These are phyloP conservation scores for Actenoides lindsayi DNA, from an alignment of 2,113 vertebrate species.

Conservation along the genomic window DNA sequence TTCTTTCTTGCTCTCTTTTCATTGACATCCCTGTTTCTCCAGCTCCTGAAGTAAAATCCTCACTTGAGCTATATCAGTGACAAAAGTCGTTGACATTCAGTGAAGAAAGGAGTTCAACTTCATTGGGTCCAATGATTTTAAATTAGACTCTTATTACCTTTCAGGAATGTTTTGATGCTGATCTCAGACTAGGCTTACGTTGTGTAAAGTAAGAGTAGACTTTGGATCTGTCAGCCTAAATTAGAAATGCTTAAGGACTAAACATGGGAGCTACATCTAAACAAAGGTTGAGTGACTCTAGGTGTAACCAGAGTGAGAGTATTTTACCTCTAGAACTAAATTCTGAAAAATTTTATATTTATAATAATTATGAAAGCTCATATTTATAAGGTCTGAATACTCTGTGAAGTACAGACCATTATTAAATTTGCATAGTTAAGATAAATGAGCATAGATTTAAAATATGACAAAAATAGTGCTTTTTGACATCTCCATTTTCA, in stretches of 20 bases:
- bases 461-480: neutral
- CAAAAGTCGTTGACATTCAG: neutral
- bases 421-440: constrained; percentile 60
- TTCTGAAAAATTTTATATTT: neutral
- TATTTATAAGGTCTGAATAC: neutral
- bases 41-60: neutral
- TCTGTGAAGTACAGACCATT: constrained; percentile 27
- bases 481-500: constrained; percentile 58
- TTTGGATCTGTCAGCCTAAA: neutral
- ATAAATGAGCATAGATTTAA: constrained; percentile 42
- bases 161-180: neutral
- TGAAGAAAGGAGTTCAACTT: neutral
- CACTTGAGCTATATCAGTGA: neutral
- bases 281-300: neutral
- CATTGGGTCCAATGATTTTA: neutral
- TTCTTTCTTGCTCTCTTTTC: neutral
- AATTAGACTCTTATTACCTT: neutral
- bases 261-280: neutral
- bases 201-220: neutral
- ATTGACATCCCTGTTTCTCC: neutral
- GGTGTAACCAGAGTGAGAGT: neutral
- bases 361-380: neutral
- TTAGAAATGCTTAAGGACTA: neutral
- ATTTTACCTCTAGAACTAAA: neutral
- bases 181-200: neutral